Evolutionary conservation across 2,888 invertebrate genomes (phyloP).

Genomic region (Chromoteleia sp.): DNA sequence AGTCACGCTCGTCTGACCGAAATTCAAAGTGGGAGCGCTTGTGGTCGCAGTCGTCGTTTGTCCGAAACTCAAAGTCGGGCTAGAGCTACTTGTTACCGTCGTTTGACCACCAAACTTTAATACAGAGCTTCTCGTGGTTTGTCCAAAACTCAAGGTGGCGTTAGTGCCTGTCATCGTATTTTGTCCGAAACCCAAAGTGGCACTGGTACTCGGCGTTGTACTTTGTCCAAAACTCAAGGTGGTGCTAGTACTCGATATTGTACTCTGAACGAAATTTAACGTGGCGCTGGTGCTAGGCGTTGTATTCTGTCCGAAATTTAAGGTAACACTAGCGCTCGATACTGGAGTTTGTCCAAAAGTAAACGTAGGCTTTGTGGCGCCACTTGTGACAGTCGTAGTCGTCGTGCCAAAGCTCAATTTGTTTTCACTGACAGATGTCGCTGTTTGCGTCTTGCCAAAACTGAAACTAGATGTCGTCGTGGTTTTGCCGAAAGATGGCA

Average conservation of each 20-base stretch:
- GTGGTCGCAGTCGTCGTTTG: not conserved
- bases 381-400: not conserved
- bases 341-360: not conserved
- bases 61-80: not conserved
- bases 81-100: not conserved
- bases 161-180: not conserved
- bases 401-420: not conserved
- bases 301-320: not conserved
- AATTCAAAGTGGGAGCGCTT: not conserved
- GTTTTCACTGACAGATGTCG: not conserved
- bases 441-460: not conserved
- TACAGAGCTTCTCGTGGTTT: not conserved
- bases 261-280: not conserved
- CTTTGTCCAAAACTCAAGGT: constrained; percentile 25
- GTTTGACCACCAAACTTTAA: constrained; percentile 11
- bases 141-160: constrained; percentile 16
- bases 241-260: not conserved
- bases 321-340: not conserved
- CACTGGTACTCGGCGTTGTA: not conserved
- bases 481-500: not conserved
- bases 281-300: not conserved
- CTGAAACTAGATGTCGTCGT: not conserved
- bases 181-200: not conserved
- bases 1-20: constrained; percentile 3
- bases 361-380: not conserved